These are phyloP conservation scores for Cyprinus carpio DNA, from an alignment of 2,113 vertebrate genomes.

Conservation along the genomic window DNA sequence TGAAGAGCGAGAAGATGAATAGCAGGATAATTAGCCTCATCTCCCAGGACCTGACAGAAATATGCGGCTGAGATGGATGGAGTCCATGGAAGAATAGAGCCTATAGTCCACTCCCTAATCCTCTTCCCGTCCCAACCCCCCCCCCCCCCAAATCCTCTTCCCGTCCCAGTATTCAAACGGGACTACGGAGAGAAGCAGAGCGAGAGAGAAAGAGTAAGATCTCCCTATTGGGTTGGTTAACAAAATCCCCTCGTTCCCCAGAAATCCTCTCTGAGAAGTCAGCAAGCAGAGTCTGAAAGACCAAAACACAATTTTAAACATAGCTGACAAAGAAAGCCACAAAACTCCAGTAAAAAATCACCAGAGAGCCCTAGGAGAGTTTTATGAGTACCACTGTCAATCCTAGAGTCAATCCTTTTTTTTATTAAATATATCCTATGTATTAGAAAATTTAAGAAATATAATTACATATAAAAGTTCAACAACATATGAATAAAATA, in stretches of 20 bases:
- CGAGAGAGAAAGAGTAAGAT: constrained; percentile 33
- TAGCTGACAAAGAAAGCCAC: constrained; percentile 22
- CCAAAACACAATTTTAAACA: constrained; percentile 1
- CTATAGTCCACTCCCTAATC: constrained; percentile 41
- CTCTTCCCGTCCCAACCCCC: no score
- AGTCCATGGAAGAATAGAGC: constrained; percentile 53
- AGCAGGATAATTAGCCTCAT: constrained; percentile 61
- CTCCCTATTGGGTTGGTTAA: constrained; percentile 43
- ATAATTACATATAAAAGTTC: neutral
- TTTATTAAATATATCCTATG: neutral
- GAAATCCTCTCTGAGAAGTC: constrained; percentile 40
- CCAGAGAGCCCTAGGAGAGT: neutral
- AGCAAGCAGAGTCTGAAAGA: neutral
- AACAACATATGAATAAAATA: neutral
- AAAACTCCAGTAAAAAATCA: constrained; percentile 3
- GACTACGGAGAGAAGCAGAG: constrained; percentile 25
- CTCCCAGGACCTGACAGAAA: constrained; percentile 62
- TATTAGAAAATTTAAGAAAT: neutral
- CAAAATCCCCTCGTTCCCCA: constrained; percentile 37
- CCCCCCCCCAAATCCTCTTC: constrained; percentile 20
- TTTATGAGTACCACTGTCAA: neutral
- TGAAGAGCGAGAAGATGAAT: constrained; percentile 59
- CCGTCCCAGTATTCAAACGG: constrained; percentile 45
- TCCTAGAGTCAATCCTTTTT: neutral
- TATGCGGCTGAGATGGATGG: constrained; percentile 59